These are phyloP conservation scores for Hofmannophila pseudospretella DNA, from an alignment of 2,888 invertebrate species.

Conservation along the genomic window DNA sequence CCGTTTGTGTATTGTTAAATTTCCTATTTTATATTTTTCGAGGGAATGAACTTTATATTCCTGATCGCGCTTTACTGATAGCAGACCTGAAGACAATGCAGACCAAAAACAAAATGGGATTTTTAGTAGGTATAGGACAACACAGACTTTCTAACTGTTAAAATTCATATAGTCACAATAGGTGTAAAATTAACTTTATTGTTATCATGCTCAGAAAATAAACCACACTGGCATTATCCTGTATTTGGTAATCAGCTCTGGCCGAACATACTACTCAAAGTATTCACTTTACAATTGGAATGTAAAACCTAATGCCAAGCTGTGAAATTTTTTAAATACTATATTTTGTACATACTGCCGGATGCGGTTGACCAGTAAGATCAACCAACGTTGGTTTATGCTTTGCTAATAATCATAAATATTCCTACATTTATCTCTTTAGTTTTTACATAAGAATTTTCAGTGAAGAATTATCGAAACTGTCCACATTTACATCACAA, in stretches of 20 bases:
- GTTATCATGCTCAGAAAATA: slow-evolving; percentile 57
- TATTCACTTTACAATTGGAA: slow-evolving; percentile 53
- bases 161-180: slow-evolving; percentile 5
- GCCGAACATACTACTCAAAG: slow-evolving; percentile 37
- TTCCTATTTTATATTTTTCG: too few relatives aligned
- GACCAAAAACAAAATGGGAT: too few relatives aligned
- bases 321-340: not conserved
- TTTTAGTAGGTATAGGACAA: too few relatives aligned
- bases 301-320: slow-evolving; percentile 29
- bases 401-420: slow-evolving; percentile 61
- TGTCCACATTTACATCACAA: slow-evolving; percentile 43
- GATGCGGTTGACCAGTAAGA: slow-evolving; percentile 28
- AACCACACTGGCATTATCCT: slow-evolving; percentile 50
- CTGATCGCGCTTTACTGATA: too few relatives aligned
- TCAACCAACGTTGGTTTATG: slow-evolving; percentile 46
- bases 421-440: slow-evolving; percentile 48
- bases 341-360: slow-evolving; percentile 31
- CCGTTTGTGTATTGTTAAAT: too few relatives aligned
- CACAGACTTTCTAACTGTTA: too few relatives aligned
- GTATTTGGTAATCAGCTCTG: slow-evolving; percentile 69
- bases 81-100: too few relatives aligned
- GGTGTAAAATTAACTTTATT: slow-evolving; percentile 49
- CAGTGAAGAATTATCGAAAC: slow-evolving; percentile 35
- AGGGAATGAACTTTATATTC: too few relatives aligned
- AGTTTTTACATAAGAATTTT: slow-evolving; percentile 43